phyloP scores from a whole-genome alignment of 2,113 vertebrate genomes.

The Mandrillus leucophaeus region DNA sequence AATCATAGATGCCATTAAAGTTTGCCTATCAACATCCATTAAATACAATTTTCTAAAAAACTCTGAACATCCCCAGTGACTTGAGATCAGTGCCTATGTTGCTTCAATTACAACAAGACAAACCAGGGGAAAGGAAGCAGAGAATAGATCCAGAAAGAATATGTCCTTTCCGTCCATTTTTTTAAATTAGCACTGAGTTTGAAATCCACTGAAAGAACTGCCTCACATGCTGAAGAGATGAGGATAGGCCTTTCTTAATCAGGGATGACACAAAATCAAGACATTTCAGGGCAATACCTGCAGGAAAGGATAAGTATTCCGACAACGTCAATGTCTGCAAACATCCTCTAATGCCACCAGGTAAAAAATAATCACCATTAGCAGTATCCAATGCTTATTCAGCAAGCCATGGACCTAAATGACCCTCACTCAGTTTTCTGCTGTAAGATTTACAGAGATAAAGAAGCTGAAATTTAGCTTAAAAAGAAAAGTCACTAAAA shows the following conservation, averaged over 20 bases:
- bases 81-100: conserved; percentile 15
- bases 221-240: conserved; percentile 53
- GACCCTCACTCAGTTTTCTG: conserved; percentile 46
- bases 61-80: not conserved
- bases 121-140: not conserved
- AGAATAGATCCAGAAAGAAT: conserved; percentile 25
- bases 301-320: conserved; percentile 80
- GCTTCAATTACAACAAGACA: conserved; percentile 41
- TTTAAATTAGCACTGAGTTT: conserved; percentile 59
- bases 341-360: conserved; percentile 81
- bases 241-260: conserved; percentile 76
- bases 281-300: conserved; percentile 81
- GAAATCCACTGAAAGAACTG: conserved; percentile 60
- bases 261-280: conserved; percentile 86
- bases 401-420: conserved; percentile 53
- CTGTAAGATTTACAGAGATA: conserved; percentile 55
- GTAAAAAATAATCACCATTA: conserved; percentile 80
- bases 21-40: not conserved
- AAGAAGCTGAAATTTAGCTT: conserved; percentile 12
- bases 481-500: not conserved
- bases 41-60: not conserved
- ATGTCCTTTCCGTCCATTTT: conserved; percentile 58
- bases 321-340: conserved; percentile 85
- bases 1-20: not conserved
- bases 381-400: conserved; percentile 73